Percentiles rank a stretch among this genome's conserved stretches.
These are phyloP conservation scores for Lottia gigantea DNA, from an alignment of 2,888 invertebrate genomes.

Conservation along the genomic window DNA sequence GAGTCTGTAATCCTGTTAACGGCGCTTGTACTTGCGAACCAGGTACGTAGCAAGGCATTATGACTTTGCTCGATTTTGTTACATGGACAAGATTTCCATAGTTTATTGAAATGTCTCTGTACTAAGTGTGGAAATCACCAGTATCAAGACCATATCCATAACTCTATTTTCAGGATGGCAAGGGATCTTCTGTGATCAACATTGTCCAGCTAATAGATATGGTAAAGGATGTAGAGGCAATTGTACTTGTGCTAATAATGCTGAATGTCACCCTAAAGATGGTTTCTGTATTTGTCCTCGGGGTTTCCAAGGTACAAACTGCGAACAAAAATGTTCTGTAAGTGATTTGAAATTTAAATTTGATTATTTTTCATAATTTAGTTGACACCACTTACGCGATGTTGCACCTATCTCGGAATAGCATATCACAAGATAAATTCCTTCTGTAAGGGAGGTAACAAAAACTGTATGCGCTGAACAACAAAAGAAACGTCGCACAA, in stretches of 20 bases:
- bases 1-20: constrained; percentile 20
- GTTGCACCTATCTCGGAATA: too few relatives aligned
- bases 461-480: too few relatives aligned
- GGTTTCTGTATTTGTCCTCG: constrained; percentile 26
- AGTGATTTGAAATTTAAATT: background rate
- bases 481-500: too few relatives aligned
- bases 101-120: too few relatives aligned
- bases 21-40: constrained; percentile 27
- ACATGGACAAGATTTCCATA: too few relatives aligned
- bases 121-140: too few relatives aligned
- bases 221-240: constrained; percentile 16
- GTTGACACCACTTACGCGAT: too few relatives aligned
- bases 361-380: too few relatives aligned
- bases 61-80: too few relatives aligned
- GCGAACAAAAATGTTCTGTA: constrained; percentile 18
- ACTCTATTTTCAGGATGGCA: constrained; percentile 20
- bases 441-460: too few relatives aligned
- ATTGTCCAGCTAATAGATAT: constrained; percentile 16
- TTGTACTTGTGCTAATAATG: constrained; percentile 20
- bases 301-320: constrained; percentile 21
- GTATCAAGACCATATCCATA: too few relatives aligned
- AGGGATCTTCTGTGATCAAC: constrained; percentile 20
- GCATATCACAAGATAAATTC: too few relatives aligned
- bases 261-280: constrained; percentile 26
- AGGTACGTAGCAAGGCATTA: constrained; percentile 27